Evolutionary conservation across 2,113 vertebrate species (phyloP).

Genomic region (Oncorhynchus mykiss): DNA sequence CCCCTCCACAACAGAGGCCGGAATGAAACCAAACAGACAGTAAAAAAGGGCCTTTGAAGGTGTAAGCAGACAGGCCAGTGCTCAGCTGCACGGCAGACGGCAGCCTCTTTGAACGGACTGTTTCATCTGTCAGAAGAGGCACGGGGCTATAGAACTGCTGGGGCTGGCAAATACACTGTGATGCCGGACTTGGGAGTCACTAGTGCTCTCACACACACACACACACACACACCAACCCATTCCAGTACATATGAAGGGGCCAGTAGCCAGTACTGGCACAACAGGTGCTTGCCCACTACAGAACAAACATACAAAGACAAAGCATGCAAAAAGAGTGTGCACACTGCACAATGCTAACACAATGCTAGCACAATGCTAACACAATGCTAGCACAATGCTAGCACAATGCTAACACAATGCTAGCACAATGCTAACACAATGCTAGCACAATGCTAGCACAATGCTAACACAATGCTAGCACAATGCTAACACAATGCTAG

Average conservation of each 20-base stretch:
- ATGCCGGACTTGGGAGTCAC: not conserved
- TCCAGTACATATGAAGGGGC: too few species aligned
- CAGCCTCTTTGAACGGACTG: constrained; percentile 18
- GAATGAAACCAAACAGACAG: constrained; percentile 47
- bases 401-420: constrained; percentile 3
- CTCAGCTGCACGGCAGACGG: constrained; percentile 44
- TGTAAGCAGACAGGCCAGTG: constrained; percentile 56
- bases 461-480: constrained; percentile 4
- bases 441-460: not conserved
- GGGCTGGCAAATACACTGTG: constrained; percentile 10
- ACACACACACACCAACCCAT: not conserved
- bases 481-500: not conserved
- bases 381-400: not conserved
- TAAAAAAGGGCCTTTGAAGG: constrained; percentile 46
- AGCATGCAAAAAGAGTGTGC: constrained; percentile 26
- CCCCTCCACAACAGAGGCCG: not conserved
- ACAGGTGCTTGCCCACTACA: constrained; percentile 11
- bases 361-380: not conserved
- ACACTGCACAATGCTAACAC: not conserved
- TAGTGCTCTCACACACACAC: too few species aligned
- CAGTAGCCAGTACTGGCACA: not conserved
- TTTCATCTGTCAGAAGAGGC: constrained; percentile 40
- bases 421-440: too few species aligned
- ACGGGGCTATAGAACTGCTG: constrained; percentile 11
- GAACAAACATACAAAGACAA: constrained; percentile 24